Conservation (phyloP, 2,113 vertebrate genomes). For the Anoura caudifer region DNA sequence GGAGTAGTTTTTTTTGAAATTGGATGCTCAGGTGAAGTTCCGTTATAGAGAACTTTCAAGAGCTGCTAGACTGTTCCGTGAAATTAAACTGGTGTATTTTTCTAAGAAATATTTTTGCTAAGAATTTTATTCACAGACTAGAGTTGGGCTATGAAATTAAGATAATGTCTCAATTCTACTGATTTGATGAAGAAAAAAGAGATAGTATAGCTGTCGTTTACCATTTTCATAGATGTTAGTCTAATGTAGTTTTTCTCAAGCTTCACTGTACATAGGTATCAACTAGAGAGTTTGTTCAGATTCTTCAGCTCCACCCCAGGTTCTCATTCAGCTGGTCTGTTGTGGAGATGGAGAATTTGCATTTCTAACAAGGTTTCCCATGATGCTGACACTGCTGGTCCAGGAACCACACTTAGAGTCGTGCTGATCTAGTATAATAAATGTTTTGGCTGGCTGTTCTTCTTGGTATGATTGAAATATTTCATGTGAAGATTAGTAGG, state of each 20-base stretch:
- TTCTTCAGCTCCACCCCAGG: neutral
- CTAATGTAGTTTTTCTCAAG: neutral
- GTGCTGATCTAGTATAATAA: neutral
- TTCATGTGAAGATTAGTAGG: neutral
- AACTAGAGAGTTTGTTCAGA: neutral
- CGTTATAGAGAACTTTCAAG: neutral
- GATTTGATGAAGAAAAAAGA: neutral
- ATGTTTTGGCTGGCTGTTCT: neutral
- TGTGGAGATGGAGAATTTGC: neutral
- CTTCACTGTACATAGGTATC: neutral
- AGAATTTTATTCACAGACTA: neutral
- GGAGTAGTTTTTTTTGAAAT: neutral
- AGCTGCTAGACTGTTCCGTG: neutral
- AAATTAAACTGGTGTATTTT: neutral
- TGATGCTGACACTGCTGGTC: neutral
- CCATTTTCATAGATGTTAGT: neutral
- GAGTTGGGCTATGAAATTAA: neutral
- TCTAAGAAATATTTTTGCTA: neutral
- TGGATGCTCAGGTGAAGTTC: neutral
- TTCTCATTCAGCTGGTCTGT: neutral
- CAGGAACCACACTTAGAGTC: neutral
- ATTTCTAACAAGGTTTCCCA: neutral
- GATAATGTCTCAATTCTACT: neutral
- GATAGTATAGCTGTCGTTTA: neutral
- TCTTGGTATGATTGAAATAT: neutral